These are phyloP conservation scores for Sebastes elongatus DNA, from an alignment of 2,797 vertebrate genomes.

Conservation along the genomic window DNA sequence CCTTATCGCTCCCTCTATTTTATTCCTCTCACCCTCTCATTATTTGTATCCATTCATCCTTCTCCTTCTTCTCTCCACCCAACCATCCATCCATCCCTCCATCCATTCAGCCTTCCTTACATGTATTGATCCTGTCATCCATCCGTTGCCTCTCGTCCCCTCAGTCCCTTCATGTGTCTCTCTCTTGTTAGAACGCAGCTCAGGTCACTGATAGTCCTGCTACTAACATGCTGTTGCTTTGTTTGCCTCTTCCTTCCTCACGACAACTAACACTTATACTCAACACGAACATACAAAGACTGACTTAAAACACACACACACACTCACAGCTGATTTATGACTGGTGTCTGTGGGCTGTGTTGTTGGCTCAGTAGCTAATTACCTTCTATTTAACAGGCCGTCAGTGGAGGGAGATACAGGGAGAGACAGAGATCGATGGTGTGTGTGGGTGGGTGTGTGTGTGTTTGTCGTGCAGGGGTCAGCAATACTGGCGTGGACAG, in stretches of 20 bases:
- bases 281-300: constrained; percentile 3
- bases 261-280: constrained; percentile 25
- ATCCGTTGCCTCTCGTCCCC: constrained; percentile 17
- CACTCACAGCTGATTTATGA: constrained; percentile 63
- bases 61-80: constrained; percentile 11
- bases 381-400: constrained; percentile 67
- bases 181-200: constrained; percentile 52
- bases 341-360: constrained; percentile 42
- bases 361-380: constrained; percentile 68
- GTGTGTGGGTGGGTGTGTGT: background rate
- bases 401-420: constrained; percentile 53
- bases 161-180: constrained; percentile 38
- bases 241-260: constrained; percentile 21
- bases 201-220: constrained; percentile 42
- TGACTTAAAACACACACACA: constrained; percentile 6
- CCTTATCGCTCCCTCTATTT: constrained; percentile 14
- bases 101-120: constrained; percentile 42
- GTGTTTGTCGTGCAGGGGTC: constrained; percentile 7
- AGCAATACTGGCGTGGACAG: constrained; percentile 10
- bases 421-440: constrained; percentile 31
- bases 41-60: constrained; percentile 47
- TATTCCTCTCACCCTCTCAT: constrained; percentile 30
- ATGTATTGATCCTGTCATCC: constrained; percentile 56
- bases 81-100: constrained; percentile 34
- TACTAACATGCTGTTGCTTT: constrained; percentile 37